phyloP scores from a whole-genome alignment of 2,888 invertebrate genomes.

The Dasypogon diadema region DNA sequence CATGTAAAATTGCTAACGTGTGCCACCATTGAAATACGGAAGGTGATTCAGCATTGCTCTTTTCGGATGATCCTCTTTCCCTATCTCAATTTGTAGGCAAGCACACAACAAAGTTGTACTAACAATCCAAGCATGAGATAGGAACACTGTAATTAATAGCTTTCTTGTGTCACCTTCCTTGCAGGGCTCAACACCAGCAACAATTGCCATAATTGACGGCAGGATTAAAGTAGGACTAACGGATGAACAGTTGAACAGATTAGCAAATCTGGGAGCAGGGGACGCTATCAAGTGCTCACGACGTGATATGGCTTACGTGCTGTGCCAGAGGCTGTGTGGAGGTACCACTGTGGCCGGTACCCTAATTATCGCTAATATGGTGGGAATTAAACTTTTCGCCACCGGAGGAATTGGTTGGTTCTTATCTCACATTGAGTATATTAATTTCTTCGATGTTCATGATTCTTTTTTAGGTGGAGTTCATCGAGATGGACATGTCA shows the following conservation, averaged over 20 bases:
- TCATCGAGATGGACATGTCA: constrained; percentile 87
- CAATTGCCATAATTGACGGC: constrained; percentile 89
- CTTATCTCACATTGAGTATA: constrained; percentile 50
- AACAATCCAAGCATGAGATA: neutral
- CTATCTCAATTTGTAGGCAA: too few species aligned
- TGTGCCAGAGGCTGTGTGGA: constrained; percentile 79
- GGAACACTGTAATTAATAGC: neutral
- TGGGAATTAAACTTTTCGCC: constrained; percentile 91
- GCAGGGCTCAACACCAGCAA: constrained; percentile 90
- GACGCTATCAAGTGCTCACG: constrained; percentile 84
- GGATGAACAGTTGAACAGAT: constrained; percentile 73
- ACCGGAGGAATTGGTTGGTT: constrained; percentile 82
- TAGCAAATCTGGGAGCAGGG: constrained; percentile 71
- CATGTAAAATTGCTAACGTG: constrained; percentile 25
- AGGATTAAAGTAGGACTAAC: constrained; percentile 83
- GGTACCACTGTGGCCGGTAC: constrained; percentile 98
- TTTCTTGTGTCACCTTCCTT: neutral
- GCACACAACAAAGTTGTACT: neutral
- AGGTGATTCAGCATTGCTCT: neutral
- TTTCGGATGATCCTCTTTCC: neutral
- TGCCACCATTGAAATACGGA: neutral
- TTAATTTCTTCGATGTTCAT: constrained; percentile 36
- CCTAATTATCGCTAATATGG: constrained; percentile 83
- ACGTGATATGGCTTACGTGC: constrained; percentile 83
- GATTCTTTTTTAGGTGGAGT: constrained; percentile 85